A percentile compares a stretch with the other conserved stretches of the same genome.
These are phyloP conservation scores for Antheraea yamamai DNA, from an alignment of 2,888 invertebrate genomes.

Conservation along the genomic window DNA sequence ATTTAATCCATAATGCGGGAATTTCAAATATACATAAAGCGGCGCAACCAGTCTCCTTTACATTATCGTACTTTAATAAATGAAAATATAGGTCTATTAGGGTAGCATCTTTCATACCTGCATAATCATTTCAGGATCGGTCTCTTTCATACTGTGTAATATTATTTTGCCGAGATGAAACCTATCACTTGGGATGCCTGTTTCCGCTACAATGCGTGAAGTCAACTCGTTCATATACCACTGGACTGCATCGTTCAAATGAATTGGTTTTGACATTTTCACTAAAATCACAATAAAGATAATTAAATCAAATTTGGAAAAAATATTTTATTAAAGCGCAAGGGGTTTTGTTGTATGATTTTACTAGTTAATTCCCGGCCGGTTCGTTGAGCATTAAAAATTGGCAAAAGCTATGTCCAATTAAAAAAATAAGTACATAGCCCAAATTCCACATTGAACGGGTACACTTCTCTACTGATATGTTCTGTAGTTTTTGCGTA, in stretches of 20 bases:
- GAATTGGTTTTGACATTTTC: conserved; percentile 24
- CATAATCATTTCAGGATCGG: conserved; percentile 50
- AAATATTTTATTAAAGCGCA: not conserved
- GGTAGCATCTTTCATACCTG: conserved; percentile 44
- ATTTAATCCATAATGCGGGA: no score
- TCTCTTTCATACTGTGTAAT: conserved; percentile 50
- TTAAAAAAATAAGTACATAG: no score
- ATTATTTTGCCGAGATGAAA: conserved; percentile 61
- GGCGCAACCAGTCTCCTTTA: no score
- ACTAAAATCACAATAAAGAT: not conserved
- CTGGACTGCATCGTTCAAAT: conserved; percentile 44
- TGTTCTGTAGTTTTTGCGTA: no score
- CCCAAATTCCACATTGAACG: no score
- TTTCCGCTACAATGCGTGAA: conserved; percentile 48
- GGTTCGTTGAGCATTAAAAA: no score
- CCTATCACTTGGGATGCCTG: conserved; percentile 53
- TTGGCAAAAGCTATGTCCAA: no score
- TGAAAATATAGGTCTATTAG: not conserved
- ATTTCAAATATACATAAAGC: no score
- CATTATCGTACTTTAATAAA: not conserved
- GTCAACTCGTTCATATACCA: conserved; percentile 52
- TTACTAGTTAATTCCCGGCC: no score
- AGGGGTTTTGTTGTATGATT: no score
- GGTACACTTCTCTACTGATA: no score
- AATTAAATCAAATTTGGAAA: not conserved